phyloP scores from a whole-genome alignment of 2,888 invertebrate genomes.

The Heliconius ismenius region DNA sequence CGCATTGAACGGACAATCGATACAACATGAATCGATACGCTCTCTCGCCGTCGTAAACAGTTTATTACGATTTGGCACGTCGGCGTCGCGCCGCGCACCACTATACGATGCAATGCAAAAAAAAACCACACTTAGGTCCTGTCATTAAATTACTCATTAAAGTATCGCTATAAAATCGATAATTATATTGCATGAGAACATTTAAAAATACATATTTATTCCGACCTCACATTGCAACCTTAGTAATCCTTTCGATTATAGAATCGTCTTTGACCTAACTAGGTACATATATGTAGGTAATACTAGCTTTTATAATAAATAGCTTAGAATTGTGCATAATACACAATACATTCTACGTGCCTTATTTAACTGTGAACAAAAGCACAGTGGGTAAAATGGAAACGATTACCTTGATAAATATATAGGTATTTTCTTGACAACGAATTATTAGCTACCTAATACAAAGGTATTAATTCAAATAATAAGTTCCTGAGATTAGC shows the following conservation, averaged over 20 bases:
- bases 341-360: neutral
- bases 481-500: too few species aligned
- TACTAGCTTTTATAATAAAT: neutral
- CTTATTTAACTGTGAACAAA: too few species aligned
- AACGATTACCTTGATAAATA: too few species aligned
- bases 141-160: conserved; percentile 29
- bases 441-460: neutral
- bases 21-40: conserved; percentile 28
- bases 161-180: conserved; percentile 20
- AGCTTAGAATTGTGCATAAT: neutral
- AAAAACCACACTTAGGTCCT: conserved; percentile 10
- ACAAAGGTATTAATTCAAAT: neutral
- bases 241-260: neutral
- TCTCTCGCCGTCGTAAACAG: conserved; percentile 38
- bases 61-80: conserved; percentile 40
- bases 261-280: neutral
- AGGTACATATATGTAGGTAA: neutral
- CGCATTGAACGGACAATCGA: conserved; percentile 29
- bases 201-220: conserved; percentile 26
- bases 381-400: too few species aligned
- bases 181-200: conserved; percentile 23
- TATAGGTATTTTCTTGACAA: neutral
- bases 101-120: conserved; percentile 19
- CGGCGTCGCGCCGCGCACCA: conserved; percentile 16
- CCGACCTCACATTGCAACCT: neutral